phyloP scores from a whole-genome alignment of 2,888 invertebrate genomes.

The Temnothorax unifasciatus region DNA sequence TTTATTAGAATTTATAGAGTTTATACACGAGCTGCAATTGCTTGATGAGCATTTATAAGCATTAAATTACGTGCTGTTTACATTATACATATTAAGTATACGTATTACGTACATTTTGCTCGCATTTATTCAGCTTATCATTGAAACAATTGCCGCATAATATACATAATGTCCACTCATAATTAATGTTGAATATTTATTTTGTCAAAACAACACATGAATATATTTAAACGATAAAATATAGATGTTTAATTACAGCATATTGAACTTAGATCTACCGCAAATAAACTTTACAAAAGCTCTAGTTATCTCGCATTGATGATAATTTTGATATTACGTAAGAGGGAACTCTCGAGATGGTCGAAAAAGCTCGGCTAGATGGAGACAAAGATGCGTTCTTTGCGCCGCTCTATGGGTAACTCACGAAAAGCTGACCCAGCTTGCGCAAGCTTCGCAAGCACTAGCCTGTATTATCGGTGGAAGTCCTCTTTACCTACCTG shows the following conservation, averaged over 20 bases:
- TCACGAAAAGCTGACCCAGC: slow-evolving; percentile 25
- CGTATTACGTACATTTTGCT: not conserved
- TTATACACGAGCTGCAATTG: not conserved
- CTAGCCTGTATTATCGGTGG: slow-evolving; percentile 64
- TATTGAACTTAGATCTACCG: not conserved
- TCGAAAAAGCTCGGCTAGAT: slow-evolving; percentile 7
- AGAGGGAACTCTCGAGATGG: not conserved
- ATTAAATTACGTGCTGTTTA: slow-evolving; percentile 30
- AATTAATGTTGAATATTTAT: slow-evolving; percentile 6
- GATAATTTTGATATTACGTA: slow-evolving; percentile 48
- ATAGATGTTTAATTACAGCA: not conserved
- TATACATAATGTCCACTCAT: not conserved
- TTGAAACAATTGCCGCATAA: not conserved
- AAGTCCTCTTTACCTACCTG: slow-evolving; percentile 67
- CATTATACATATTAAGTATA: not conserved
- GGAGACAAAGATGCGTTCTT: not conserved
- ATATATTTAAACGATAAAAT: not conserved
- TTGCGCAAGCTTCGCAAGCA: slow-evolving; percentile 54
- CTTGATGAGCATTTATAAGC: not conserved
- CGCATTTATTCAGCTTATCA: slow-evolving; percentile 12
- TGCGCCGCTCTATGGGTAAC: slow-evolving; percentile 51
- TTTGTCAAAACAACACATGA: not conserved
- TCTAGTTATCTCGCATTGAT: slow-evolving; percentile 21
- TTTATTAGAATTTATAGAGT: no score
- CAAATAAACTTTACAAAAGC: not conserved